Base-by-base conservation (phyloP, 35 echinoderm and acorn worm genomes). In the Diadema setosum region DNA sequence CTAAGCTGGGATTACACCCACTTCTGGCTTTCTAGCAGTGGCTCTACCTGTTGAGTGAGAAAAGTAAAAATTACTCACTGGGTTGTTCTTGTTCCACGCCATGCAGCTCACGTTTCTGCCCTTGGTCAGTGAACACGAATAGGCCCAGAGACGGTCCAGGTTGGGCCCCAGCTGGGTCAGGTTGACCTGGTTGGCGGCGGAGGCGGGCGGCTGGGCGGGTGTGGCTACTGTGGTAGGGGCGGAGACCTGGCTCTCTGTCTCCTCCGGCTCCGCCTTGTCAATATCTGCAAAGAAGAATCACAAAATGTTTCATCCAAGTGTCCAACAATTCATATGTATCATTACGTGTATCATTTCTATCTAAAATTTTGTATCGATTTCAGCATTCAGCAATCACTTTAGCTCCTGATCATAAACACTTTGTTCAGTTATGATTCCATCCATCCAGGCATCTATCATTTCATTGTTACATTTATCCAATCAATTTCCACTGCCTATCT, bases 61-160 rank as follows among this genome's bases (percentile, higher is more conserved):
- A n/a, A n/a, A n/a, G n/a, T n/a, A n/a, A n/a, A n/a, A n/a, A n/a
- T 3, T 45, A 56, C 91, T 87, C 57, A 98, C 95, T 31, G 42
- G 49, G 46, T 99, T 99, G 50, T 80, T 18, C 37, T 90, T 91
- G 67, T 99, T 99, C 96, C 92, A 99, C 23, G 92, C 60, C 86
- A 95, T 92, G 58, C 89, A 89, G 73, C 92, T 95, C 27, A 99
- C 96, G 58, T 99, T 99, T 3, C 96, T 73, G 29, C 96, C 96
- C 52, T 99, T 99, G 27, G 96, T 99, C 17, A 99, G 73, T 63
- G 65, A 80, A 57, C 92, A 99, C 43, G 86, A 88, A 32, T 92
- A 99, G 1, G 96, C 92, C 96, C 96, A 99, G 46, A 99, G 89
- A 29, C 96, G 46, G 86, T 99, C 96, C 45, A 99, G 65, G 31